Percentiles rank a stretch among this genome's conserved stretches.
phyloP scores from a whole-genome alignment of 2,113 vertebrate species.

The Anthoscopus minutus region DNA sequence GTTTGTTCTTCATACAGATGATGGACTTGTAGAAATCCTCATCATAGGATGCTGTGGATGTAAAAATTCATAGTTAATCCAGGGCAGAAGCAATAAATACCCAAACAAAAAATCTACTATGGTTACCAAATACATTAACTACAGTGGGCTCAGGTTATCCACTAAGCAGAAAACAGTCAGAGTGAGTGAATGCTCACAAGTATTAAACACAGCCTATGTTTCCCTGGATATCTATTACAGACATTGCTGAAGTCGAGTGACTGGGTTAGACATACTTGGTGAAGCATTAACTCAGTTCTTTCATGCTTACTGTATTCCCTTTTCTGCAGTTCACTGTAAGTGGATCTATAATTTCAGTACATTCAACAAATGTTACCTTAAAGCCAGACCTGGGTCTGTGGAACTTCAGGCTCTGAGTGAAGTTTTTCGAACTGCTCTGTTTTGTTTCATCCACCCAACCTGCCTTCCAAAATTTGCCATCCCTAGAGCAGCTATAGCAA shows the following conservation, averaged over 20 bases:
- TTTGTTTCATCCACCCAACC: neutral
- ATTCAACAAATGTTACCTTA: neutral
- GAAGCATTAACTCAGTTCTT: neutral
- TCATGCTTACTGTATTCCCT: neutral
- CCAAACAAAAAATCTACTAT: neutral
- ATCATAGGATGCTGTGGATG: rapidly evolving
- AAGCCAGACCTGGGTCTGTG: neutral
- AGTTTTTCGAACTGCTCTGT: neutral
- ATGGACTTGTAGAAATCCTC: neutral
- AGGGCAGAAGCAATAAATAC: neutral
- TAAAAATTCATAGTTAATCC: neutral
- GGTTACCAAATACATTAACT: neutral
- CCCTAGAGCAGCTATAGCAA: neutral
- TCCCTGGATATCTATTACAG: neutral
- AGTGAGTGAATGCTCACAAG: neutral
- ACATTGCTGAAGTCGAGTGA: neutral
- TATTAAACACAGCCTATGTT: neutral
- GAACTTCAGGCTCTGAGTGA: neutral
- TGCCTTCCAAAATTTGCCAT: neutral
- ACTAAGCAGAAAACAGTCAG: neutral
- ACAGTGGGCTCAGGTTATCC: neutral
- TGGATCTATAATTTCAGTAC: neutral
- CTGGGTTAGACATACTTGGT: neutral
- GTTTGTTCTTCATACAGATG: neutral
- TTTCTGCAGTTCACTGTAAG: neutral